Conservation (phyloP, 2,797 vertebrate species). For the Manis javanica region DNA sequence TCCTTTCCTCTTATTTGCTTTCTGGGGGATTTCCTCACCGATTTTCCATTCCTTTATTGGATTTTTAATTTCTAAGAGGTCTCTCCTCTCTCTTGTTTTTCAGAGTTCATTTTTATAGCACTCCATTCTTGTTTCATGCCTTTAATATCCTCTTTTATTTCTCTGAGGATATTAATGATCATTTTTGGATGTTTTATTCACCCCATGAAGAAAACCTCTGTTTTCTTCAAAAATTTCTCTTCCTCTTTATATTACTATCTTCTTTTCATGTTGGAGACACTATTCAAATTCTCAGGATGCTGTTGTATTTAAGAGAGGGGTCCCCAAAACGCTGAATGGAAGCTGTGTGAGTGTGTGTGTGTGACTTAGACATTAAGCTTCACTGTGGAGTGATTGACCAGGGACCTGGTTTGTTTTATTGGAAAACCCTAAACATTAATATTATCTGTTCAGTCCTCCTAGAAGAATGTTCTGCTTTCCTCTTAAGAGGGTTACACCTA, state of each 20-base stretch:
- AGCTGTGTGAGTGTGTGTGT: not conserved
- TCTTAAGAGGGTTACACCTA: not conserved
- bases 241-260: not conserved
- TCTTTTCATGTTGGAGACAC: not conserved
- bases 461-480: not conserved
- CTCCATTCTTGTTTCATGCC: not conserved
- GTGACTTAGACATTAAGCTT: not conserved
- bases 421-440: not conserved
- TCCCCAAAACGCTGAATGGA: not conserved
- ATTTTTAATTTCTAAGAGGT: constrained; percentile 30
- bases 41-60: not conserved
- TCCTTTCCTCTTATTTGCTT: not conserved
- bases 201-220: not conserved
- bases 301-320: not conserved
- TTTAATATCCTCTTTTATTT: constrained; percentile 37
- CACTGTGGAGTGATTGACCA: not conserved
- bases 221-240: not conserved
- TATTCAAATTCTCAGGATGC: not conserved
- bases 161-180: not conserved
- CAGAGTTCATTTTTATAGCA: not conserved
- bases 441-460: not conserved
- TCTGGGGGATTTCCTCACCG: not conserved
- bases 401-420: not conserved
- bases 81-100: constrained; percentile 1
- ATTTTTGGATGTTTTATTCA: not conserved